These are phyloP conservation scores for Elaeidobius kamerunicus DNA, from an alignment of 2,888 invertebrate genomes.

Conservation along the genomic window DNA sequence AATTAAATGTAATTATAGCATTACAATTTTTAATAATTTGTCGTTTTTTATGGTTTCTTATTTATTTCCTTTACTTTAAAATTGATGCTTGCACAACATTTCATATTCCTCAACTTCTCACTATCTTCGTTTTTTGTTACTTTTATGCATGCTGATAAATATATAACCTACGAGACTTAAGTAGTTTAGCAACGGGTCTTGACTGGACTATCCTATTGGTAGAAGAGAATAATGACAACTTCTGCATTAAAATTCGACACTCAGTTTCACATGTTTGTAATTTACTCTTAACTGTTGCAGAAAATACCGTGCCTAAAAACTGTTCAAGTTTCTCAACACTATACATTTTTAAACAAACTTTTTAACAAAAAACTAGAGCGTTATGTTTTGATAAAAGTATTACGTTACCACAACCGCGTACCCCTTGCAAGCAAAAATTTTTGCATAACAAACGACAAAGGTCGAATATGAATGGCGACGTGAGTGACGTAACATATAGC, in stretches of 20 bases:
- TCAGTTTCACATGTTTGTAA: background rate
- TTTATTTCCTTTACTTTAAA: conserved; percentile 4
- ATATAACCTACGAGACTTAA: background rate
- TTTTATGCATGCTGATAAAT: background rate
- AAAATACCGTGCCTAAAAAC: too few relatives aligned
- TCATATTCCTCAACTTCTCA: conserved; percentile 3
- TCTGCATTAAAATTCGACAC: conserved; percentile 1
- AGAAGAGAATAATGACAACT: background rate
- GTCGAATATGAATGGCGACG: too few relatives aligned
- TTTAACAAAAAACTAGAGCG: too few relatives aligned
- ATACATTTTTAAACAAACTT: too few relatives aligned
- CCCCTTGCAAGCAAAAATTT: too few relatives aligned
- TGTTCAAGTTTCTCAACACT: too few relatives aligned
- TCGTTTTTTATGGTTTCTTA: background rate
- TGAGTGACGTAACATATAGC: background rate
- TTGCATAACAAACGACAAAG: too few relatives aligned
- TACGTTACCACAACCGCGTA: too few relatives aligned
- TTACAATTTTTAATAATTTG: conserved; percentile 1
- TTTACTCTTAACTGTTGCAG: too few relatives aligned
- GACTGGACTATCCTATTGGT: conserved; percentile 1
- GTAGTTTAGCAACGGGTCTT: background rate
- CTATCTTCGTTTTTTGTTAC: background rate
- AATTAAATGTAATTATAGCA: background rate
- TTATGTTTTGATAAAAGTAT: too few relatives aligned
- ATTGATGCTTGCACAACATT: conserved; percentile 1